These are phyloP conservation scores for Antechinus stuartii DNA, from an alignment of 2,113 vertebrate genomes.

Conservation along the genomic window DNA sequence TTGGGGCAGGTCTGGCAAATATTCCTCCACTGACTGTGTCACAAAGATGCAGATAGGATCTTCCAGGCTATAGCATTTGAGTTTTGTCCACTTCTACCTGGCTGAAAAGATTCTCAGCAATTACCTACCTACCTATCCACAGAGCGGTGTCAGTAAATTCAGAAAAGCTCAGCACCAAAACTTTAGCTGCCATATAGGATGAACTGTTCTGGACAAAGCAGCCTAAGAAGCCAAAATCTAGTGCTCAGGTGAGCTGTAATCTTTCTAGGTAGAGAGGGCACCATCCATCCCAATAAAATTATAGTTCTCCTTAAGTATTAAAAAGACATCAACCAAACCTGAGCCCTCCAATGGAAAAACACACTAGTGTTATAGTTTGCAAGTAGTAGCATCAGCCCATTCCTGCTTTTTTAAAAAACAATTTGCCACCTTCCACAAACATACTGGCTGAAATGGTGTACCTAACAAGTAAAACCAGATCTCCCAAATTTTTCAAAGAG, in stretches of 20 bases:
- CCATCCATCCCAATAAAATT: neutral
- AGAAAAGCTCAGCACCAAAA: neutral
- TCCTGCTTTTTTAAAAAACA: slow-evolving; percentile 26
- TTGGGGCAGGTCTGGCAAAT: neutral
- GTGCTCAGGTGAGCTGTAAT: neutral
- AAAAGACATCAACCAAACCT: neutral
- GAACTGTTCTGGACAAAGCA: neutral
- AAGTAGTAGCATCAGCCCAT: slow-evolving; percentile 44
- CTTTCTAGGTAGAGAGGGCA: neutral
- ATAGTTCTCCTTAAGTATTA: neutral
- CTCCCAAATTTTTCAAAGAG: slow-evolving; percentile 83
- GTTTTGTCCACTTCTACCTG: neutral
- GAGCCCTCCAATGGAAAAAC: slow-evolving; percentile 1
- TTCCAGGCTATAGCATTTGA: neutral
- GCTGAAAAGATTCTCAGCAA: neutral
- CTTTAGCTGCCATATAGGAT: neutral
- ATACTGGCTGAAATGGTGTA: slow-evolving; percentile 25
- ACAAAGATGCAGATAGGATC: neutral
- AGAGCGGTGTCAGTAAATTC: neutral
- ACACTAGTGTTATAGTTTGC: neutral
- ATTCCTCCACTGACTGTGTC: neutral
- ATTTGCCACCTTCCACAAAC: slow-evolving; percentile 31
- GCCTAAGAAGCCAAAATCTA: neutral
- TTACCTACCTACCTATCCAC: neutral
- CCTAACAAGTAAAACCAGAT: slow-evolving; percentile 72